phyloP scores from a whole-genome alignment of 2,113 vertebrate species.

The Rutilus rutilus region DNA sequence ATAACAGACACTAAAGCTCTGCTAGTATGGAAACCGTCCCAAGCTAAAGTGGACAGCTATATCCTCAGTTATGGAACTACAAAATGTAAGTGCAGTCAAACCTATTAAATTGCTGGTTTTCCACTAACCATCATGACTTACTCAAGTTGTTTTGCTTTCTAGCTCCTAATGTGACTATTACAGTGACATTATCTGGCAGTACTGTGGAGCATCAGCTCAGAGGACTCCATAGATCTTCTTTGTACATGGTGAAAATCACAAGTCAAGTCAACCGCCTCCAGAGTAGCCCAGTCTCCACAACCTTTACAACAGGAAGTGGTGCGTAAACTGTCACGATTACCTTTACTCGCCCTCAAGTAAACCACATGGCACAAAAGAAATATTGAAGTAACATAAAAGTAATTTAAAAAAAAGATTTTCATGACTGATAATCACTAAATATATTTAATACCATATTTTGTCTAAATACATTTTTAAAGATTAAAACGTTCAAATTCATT shows the following conservation, averaged over 20 bases:
- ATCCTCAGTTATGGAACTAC: constrained; percentile 79
- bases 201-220: constrained; percentile 76
- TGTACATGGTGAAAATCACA: constrained; percentile 81
- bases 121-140: background rate
- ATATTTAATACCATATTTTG: too few species aligned
- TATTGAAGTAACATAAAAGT: background rate
- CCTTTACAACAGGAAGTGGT: constrained; percentile 84
- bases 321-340: constrained; percentile 18
- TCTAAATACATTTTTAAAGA: too few species aligned
- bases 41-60: constrained; percentile 82
- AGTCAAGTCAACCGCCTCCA: constrained; percentile 79
- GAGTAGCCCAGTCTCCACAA: constrained; percentile 77
- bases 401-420: background rate
- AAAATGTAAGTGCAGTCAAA: constrained; percentile 75
- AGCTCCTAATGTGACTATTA: constrained; percentile 79
- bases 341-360: background rate
- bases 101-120: background rate
- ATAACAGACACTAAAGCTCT: constrained; percentile 79
- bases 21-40: constrained; percentile 81
- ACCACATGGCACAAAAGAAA: background rate
- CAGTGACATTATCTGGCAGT: constrained; percentile 77
- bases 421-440: background rate
- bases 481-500: too few species aligned
- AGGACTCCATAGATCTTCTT: constrained; percentile 72
- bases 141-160: constrained; percentile 22